These are phyloP conservation scores for Lynx canadensis DNA, from an alignment of 2,113 vertebrate species.

Conservation along the genomic window DNA sequence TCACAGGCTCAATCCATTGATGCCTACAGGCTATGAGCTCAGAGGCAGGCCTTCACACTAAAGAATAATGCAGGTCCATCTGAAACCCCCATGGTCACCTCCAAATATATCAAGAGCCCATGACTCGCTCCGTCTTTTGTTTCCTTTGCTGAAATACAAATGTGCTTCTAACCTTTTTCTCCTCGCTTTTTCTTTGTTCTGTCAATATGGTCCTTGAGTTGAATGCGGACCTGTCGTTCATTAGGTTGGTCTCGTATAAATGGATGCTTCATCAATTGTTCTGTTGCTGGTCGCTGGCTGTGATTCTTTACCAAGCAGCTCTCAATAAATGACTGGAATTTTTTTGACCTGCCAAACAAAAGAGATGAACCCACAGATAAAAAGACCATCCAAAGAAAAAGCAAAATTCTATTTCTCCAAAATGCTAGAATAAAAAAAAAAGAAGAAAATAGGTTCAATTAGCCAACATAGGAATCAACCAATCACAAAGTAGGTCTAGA, in stretches of 20 bases:
- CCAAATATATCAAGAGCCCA: neutral
- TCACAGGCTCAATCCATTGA: neutral
- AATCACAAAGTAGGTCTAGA: neutral
- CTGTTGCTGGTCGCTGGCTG: slow-evolving; percentile 95
- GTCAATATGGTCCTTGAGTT: slow-evolving; percentile 99
- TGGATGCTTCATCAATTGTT: slow-evolving; percentile 98
- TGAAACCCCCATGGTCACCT: neutral
- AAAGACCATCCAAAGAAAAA: neutral
- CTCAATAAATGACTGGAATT: slow-evolving; percentile 99
- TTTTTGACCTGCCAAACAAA: slow-evolving; percentile 93
- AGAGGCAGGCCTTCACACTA: neutral
- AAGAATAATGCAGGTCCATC: neutral
- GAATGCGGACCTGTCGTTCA: slow-evolving; percentile 98
- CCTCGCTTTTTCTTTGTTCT: slow-evolving; percentile 98
- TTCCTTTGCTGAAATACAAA: neutral
- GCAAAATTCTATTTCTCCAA: neutral
- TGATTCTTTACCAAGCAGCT: slow-evolving; percentile 99
- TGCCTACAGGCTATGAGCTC: neutral
- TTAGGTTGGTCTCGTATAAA: slow-evolving; percentile 98
- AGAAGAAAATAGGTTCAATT: neutral
- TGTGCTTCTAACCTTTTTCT: slow-evolving; percentile 90
- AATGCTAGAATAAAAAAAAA: neutral
- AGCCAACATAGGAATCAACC: neutral
- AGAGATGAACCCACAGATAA: slow-evolving; percentile 41
- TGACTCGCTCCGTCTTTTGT: neutral